Evolutionary conservation across 2,797 vertebrate genomes (phyloP).

Genomic region (Micropoecilia bifurca): DNA sequence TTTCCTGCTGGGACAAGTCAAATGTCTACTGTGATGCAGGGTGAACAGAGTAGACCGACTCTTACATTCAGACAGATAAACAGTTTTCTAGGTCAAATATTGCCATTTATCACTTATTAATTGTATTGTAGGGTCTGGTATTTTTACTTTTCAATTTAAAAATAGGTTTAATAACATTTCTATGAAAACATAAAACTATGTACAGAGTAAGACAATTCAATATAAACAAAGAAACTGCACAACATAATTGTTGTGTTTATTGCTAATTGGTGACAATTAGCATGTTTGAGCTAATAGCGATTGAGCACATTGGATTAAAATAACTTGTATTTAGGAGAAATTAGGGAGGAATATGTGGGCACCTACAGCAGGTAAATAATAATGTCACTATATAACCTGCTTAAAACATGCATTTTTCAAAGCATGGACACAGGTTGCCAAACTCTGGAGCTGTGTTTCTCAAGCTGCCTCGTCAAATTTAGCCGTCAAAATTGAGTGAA

Average conservation of each 20-base stretch:
- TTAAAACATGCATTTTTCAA: background rate
- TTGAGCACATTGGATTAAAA: background rate
- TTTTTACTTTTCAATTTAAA: background rate
- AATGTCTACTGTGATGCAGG: conserved; percentile 15
- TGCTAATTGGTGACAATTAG: background rate
- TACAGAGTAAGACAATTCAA: background rate
- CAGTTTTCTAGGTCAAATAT: background rate
- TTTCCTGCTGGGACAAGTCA: conserved; percentile 29
- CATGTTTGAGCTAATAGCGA: background rate
- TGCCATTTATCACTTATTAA: background rate
- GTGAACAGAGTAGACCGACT: background rate
- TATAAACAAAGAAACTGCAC: background rate
- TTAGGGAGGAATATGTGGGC: background rate
- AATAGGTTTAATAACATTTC: background rate
- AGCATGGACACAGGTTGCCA: background rate
- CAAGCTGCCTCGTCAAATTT: background rate
- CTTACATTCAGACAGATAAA: background rate
- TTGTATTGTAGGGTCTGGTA: background rate
- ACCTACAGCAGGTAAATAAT: background rate
- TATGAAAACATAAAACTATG: background rate
- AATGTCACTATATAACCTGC: background rate
- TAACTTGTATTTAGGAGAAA: background rate
- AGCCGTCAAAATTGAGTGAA: background rate
- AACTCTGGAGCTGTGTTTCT: background rate
- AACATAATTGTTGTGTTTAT: background rate